A percentile compares a stretch with the other conserved stretches of the same genome.
phyloP scores from a whole-genome alignment of 2,113 vertebrate species.

The Notechis scutatus region DNA sequence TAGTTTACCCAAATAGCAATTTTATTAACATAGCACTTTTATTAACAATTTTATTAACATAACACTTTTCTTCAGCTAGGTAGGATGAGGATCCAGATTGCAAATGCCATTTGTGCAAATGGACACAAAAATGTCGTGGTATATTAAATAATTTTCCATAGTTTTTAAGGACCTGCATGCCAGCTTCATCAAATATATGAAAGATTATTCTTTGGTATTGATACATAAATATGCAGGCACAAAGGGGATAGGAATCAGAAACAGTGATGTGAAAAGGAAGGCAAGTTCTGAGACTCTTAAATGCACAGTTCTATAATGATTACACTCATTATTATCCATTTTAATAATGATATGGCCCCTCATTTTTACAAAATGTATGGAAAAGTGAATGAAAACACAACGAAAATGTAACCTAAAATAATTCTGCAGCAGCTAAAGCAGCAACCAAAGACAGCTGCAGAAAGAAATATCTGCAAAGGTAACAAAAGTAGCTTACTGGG shows the following conservation, averaged over 20 bases:
- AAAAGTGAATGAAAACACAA: background rate
- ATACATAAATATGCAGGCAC: background rate
- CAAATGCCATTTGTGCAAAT: too few relatives aligned
- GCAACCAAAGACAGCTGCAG: background rate
- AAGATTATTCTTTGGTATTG: background rate
- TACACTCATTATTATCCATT: background rate
- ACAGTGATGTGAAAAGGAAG: background rate
- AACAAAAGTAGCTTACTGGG: background rate
- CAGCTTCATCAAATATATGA: background rate
- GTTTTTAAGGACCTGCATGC: background rate
- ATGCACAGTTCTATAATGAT: background rate
- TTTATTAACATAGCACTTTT: background rate
- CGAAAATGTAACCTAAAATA: background rate
- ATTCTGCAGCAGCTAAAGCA: background rate
- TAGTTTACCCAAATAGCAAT: background rate
- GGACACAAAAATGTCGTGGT: background rate
- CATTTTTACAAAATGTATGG: background rate
- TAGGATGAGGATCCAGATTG: background rate
- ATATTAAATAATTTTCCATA: background rate
- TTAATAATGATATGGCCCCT: background rate
- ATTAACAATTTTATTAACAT: background rate
- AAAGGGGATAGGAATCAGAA: background rate
- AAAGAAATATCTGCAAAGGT: background rate
- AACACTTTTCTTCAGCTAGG: background rate
- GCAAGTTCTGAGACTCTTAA: background rate